Conservation (phyloP, 2,888 invertebrate genomes). For the Kuschelorhynchus macadamiae region DNA sequence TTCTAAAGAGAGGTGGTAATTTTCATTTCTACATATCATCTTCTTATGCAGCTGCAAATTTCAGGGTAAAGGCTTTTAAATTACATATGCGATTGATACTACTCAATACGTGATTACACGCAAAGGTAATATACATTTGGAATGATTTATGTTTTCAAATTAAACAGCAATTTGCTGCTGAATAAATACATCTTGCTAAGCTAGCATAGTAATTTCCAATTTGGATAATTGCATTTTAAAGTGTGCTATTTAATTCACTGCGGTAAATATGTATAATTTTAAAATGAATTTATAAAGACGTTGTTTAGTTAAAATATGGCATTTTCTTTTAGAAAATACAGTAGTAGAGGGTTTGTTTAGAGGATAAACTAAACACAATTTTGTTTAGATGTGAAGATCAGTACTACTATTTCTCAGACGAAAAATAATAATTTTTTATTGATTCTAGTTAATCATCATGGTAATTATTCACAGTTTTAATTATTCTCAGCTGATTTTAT, state of each 20-base stretch:
- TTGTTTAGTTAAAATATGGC: too few relatives aligned
- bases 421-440: too few relatives aligned
- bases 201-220: constrained; percentile 9
- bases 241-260: not conserved
- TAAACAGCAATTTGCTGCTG: constrained; percentile 31
- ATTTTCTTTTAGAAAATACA: too few relatives aligned
- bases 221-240: not conserved
- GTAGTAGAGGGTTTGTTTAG: too few relatives aligned
- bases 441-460: too few relatives aligned
- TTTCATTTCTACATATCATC: constrained; percentile 7
- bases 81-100: constrained; percentile 27
- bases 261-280: not conserved
- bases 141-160: constrained; percentile 34
- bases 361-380: too few relatives aligned
- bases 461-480: too few relatives aligned
- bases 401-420: too few relatives aligned
- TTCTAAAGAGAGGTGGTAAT: constrained; percentile 3
- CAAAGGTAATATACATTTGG: constrained; percentile 24
- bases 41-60: constrained; percentile 11
- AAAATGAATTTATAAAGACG: too few relatives aligned
- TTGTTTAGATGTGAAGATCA: too few relatives aligned
- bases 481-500: too few relatives aligned
- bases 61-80: constrained; percentile 12
- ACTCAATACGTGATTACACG: constrained; percentile 26
- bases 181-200: constrained; percentile 22